These are phyloP conservation scores for Trinectes maculatus DNA, from an alignment of 2,113 vertebrate genomes.

Conservation along the genomic window DNA sequence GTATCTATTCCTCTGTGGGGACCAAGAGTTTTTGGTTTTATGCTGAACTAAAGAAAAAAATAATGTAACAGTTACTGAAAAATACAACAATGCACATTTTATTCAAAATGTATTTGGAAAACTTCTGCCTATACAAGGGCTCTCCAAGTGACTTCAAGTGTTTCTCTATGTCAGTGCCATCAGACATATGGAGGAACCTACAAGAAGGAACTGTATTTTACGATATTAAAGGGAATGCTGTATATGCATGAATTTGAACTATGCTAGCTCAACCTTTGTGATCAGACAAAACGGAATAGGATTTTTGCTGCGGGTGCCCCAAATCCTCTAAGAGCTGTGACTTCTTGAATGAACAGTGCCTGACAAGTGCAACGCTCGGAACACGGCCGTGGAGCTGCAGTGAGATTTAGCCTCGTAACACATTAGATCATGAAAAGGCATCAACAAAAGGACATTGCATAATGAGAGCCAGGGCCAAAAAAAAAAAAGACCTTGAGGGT, in stretches of 20 bases:
- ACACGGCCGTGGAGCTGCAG: too few relatives aligned
- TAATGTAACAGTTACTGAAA: neutral
- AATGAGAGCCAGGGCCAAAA: too few relatives aligned
- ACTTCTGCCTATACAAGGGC: neutral
- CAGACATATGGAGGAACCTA: conserved; percentile 12
- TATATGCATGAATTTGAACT: conserved; percentile 35
- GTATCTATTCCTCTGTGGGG: conserved; percentile 14
- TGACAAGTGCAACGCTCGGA: neutral
- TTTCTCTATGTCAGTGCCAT: neutral
- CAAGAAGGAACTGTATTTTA: conserved; percentile 16
- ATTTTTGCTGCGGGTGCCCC: conserved; percentile 29
- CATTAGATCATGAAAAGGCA: conserved; percentile 2
- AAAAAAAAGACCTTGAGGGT: too few relatives aligned
- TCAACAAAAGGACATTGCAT: too few relatives aligned
- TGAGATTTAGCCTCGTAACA: neutral
- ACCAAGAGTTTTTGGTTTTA: conserved; percentile 7
- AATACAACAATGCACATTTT: neutral
- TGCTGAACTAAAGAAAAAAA: conserved; percentile 1
- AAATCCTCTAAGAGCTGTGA: conserved; percentile 18
- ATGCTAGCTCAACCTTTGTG: conserved; percentile 28
- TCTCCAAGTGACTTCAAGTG: neutral
- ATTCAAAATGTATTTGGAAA: neutral
- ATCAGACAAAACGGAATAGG: conserved; percentile 21
- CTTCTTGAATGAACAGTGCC: conserved; percentile 9
- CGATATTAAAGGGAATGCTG: conserved; percentile 44